Conservation (phyloP, 2,797 vertebrate species). For the Coregonus ussuriensis region DNA sequence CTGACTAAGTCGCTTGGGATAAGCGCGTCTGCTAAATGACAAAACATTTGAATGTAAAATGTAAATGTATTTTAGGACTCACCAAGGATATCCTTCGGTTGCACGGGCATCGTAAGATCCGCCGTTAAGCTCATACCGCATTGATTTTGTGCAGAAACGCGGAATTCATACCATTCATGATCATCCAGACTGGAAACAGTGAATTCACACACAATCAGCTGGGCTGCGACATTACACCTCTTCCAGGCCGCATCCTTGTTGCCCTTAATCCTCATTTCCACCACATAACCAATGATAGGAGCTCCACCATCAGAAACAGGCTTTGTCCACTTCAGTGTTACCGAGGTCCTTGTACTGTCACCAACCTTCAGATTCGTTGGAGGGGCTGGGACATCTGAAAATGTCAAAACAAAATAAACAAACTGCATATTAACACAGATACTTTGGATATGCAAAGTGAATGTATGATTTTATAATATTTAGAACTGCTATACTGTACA, state of each 20-base stretch:
- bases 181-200: slow-evolving; percentile 89
- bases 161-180: slow-evolving; percentile 90
- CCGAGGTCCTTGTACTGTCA: slow-evolving; percentile 88
- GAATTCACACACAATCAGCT: slow-evolving; percentile 89
- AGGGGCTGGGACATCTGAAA: slow-evolving; percentile 92
- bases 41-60: neutral
- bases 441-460: neutral
- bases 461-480: neutral
- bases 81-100: slow-evolving; percentile 95
- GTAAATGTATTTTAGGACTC: slow-evolving; percentile 39
- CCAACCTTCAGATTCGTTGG: slow-evolving; percentile 90
- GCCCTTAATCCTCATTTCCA: slow-evolving; percentile 87
- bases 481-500: slow-evolving; percentile 34
- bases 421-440: neutral
- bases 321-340: slow-evolving; percentile 92
- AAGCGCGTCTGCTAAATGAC: neutral
- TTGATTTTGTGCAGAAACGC: slow-evolving; percentile 97
- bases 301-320: slow-evolving; percentile 93
- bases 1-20: neutral
- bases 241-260: slow-evolving; percentile 91
- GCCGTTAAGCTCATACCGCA: slow-evolving; percentile 94
- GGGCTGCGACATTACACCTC: slow-evolving; percentile 93
- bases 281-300: slow-evolving; percentile 94
- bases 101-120: slow-evolving; percentile 86
- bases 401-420: slow-evolving; percentile 1